A percentile compares a stretch with the other conserved stretches of the same genome.
Conservation (phyloP, 2,113 vertebrate genomes). For the Rostratula benghalensis region DNA sequence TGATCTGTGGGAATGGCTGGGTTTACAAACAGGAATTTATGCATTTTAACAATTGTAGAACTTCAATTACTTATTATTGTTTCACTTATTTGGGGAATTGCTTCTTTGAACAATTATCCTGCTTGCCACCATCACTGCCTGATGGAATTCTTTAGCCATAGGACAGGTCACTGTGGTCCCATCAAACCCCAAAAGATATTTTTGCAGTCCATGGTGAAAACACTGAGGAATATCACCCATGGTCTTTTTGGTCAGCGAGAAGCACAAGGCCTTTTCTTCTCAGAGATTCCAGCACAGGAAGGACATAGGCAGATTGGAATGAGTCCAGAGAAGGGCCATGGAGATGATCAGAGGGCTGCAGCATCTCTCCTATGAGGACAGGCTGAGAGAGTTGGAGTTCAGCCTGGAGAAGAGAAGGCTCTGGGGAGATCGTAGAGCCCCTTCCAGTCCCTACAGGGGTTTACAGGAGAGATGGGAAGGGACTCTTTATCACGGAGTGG, state of each 20-base stretch:
- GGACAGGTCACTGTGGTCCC: background rate
- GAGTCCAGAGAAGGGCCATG: too few species aligned
- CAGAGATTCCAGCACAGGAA: too few species aligned
- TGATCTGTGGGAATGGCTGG: background rate
- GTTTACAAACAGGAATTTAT: background rate
- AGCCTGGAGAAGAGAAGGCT: too few species aligned
- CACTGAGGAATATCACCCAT: background rate
- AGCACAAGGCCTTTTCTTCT: background rate
- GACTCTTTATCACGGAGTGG: too few species aligned
- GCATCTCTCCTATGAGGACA: too few species aligned
- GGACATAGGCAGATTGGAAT: too few species aligned
- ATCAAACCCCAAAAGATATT: accelerated
- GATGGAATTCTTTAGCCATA: background rate
- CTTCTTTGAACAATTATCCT: accelerated
- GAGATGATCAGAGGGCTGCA: too few species aligned
- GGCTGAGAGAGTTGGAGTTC: too few species aligned
- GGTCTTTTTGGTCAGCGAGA: background rate
- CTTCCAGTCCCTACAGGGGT: too few species aligned
- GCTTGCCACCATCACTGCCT: background rate
- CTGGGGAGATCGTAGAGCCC: too few species aligned
- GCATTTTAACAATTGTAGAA: background rate
- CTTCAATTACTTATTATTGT: background rate
- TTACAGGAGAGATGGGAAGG: too few species aligned
- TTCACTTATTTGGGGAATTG: background rate
- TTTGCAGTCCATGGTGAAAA: background rate